Percentiles rank a stretch among this genome's conserved stretches.
These are phyloP conservation scores for Ataeniobius toweri DNA, from an alignment of 2,797 vertebrate species.

Conservation along the genomic window DNA sequence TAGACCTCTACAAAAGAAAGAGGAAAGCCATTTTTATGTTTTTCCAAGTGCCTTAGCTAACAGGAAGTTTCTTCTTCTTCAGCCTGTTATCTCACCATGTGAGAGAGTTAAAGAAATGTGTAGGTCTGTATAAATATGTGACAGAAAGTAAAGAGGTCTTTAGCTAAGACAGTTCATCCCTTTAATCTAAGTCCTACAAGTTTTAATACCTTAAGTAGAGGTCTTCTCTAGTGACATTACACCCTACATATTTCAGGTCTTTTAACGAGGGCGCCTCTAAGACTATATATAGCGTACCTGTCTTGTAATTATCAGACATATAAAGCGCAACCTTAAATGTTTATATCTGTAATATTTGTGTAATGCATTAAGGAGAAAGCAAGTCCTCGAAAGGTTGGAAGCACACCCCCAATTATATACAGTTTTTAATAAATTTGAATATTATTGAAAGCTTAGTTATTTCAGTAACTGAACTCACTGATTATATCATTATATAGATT, in stretches of 20 bases:
- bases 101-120: slow-evolving; percentile 34
- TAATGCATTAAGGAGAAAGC: background rate
- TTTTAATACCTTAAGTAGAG: slow-evolving; percentile 55
- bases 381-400: background rate
- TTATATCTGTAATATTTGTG: background rate
- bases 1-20: slow-evolving; percentile 9
- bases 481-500: background rate
- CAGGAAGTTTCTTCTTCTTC: slow-evolving; percentile 11
- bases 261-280: slow-evolving; percentile 14
- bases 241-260: slow-evolving; percentile 39
- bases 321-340: background rate
- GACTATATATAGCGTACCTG: slow-evolving; percentile 22
- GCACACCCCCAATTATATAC: background rate
- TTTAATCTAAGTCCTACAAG: slow-evolving; percentile 69
- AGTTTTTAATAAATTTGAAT: background rate
- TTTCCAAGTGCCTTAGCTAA: slow-evolving; percentile 1
- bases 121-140: slow-evolving; percentile 33
- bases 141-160: slow-evolving; percentile 61
- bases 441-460: background rate
- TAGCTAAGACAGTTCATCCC: slow-evolving; percentile 46
- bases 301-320: slow-evolving; percentile 20
- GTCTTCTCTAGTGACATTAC: slow-evolving; percentile 42
- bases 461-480: background rate
- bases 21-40: slow-evolving; percentile 13
- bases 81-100: slow-evolving; percentile 33